These are phyloP conservation scores for Holothuria leucospilota DNA, from an alignment of 53 echinoderm and acorn worm species.

Conservation along the genomic window DNA sequence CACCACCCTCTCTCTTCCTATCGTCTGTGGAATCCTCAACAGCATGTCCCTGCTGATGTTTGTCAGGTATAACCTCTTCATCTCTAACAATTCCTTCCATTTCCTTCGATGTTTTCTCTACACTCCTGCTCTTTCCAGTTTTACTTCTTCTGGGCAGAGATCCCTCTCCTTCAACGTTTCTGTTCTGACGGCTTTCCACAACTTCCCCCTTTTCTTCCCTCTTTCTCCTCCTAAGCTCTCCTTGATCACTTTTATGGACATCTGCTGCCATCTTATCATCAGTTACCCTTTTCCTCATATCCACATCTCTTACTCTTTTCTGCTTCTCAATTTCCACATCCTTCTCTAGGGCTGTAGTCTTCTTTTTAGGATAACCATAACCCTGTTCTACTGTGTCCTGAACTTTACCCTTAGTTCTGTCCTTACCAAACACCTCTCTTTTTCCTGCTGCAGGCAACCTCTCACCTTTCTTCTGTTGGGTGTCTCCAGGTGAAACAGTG, in stretches of 20 bases:
- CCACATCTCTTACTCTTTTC: not conserved
- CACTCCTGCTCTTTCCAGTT: too few relatives aligned
- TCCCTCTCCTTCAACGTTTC: not conserved
- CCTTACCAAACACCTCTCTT: too few relatives aligned
- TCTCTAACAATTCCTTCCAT: too few relatives aligned
- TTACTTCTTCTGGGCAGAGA: too few relatives aligned
- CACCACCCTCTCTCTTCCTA: constrained; percentile 26
- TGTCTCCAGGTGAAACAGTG: too few relatives aligned
- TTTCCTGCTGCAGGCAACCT: too few relatives aligned
- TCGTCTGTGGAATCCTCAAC: constrained; percentile 44
- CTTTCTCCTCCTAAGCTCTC: not conserved
- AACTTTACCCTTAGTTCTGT: too few relatives aligned
- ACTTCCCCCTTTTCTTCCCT: not conserved
- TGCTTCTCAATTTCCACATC: not conserved
- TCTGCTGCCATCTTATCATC: not conserved
- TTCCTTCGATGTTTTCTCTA: too few relatives aligned
- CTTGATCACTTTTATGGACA: too few relatives aligned
- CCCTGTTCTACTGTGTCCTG: too few relatives aligned
- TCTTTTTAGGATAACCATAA: not conserved
- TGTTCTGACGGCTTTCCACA: not conserved
- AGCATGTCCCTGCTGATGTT: not conserved
- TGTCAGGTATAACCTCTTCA: too few relatives aligned
- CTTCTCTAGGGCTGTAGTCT: not conserved
- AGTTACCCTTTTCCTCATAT: not conserved
- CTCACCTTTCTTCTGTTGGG: too few relatives aligned